phyloP scores from a whole-genome alignment of 2,888 invertebrate species.

The Labia minor region DNA sequence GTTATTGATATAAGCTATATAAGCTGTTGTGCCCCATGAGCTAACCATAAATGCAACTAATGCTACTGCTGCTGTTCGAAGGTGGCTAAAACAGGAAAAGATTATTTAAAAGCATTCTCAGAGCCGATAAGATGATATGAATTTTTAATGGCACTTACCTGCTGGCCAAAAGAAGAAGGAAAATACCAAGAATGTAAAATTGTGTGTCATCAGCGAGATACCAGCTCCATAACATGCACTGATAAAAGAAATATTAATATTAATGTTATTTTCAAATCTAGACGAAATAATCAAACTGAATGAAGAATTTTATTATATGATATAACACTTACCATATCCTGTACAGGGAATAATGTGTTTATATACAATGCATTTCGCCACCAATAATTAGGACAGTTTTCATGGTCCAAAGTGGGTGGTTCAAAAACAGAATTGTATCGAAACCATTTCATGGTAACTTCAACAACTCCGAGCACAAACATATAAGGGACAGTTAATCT shows the following conservation, averaged over 20 bases:
- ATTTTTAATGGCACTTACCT: constrained; percentile 34
- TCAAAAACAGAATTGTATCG: constrained; percentile 40
- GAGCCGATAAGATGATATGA: neutral
- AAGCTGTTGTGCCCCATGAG: constrained; percentile 68
- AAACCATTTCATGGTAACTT: constrained; percentile 41
- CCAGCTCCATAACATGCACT: constrained; percentile 92
- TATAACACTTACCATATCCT: constrained; percentile 50
- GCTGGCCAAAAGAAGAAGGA: constrained; percentile 67
- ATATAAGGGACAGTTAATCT: constrained; percentile 72
- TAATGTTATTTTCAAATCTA: neutral
- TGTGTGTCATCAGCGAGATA: constrained; percentile 79
- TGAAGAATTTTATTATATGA: no score
- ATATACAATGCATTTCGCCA: constrained; percentile 54
- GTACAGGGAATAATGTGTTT: constrained; percentile 46
- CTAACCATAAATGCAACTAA: constrained; percentile 57
- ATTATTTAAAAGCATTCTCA: neutral
- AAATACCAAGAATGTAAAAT: constrained; percentile 71
- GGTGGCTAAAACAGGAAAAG: constrained; percentile 46
- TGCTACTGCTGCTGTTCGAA: constrained; percentile 59
- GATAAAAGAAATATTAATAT: constrained; percentile 29
- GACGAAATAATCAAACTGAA: no score
- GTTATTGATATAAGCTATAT: constrained; percentile 65
- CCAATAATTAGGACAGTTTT: constrained; percentile 48
- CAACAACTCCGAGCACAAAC: constrained; percentile 37
- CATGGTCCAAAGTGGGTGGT: constrained; percentile 45